Evolutionary conservation across 2,888 invertebrate genomes (phyloP).

Genomic region (Thymelicus sylvestris): DNA sequence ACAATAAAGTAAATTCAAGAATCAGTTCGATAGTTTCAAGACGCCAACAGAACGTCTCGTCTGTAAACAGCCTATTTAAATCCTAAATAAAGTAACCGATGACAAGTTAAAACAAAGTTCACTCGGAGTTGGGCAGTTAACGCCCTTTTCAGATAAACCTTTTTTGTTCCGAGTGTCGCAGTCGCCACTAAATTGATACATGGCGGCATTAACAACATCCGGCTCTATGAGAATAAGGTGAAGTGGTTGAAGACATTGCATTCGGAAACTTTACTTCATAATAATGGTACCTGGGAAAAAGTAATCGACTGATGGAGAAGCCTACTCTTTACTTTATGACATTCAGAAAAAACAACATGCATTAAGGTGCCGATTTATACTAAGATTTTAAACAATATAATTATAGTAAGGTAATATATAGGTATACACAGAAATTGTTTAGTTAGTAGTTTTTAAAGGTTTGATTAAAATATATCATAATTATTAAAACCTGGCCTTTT

Average conservation of each 20-base stretch:
- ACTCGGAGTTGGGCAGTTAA: constrained; percentile 51
- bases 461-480: too few species aligned
- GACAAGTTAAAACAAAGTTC: constrained; percentile 54
- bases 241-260: not conserved
- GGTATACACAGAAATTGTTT: too few species aligned
- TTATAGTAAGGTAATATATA: too few species aligned
- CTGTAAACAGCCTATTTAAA: constrained; percentile 42
- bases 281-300: too few species aligned
- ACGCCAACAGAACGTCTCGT: constrained; percentile 32
- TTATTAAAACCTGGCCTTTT: too few species aligned
- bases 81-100: constrained; percentile 57
- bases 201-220: constrained; percentile 66
- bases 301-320: too few species aligned
- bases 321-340: too few species aligned
- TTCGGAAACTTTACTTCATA: not conserved
- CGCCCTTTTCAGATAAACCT: constrained; percentile 53
- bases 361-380: too few species aligned
- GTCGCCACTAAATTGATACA: constrained; percentile 63
- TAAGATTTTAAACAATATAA: too few species aligned
- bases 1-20: too few species aligned
- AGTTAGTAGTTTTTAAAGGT: too few species aligned
- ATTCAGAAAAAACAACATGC: too few species aligned
- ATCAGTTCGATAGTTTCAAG: not conserved
- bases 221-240: constrained; percentile 39
- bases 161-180: constrained; percentile 53